Percentiles rank a stretch among this genome's conserved stretches.
These are phyloP conservation scores for Cossypha heuglini DNA, from an alignment of 2,797 vertebrate species.

Conservation along the genomic window DNA sequence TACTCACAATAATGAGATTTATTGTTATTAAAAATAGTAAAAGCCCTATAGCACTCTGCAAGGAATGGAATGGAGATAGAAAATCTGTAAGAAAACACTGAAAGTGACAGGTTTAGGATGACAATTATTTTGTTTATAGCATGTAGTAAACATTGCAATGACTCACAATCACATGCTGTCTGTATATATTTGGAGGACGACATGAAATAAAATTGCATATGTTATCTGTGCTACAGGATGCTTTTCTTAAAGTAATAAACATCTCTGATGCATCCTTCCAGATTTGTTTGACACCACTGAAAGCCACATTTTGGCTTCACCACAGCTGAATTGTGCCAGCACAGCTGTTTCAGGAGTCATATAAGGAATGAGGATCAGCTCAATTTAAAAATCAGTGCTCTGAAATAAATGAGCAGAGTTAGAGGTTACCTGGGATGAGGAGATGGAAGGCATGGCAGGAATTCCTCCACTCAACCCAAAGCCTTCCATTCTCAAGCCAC, in stretches of 20 bases:
- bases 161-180: neutral
- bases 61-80: constrained; percentile 30
- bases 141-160: neutral
- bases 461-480: neutral
- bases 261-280: neutral
- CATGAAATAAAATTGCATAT: neutral
- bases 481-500: neutral
- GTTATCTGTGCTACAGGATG: neutral
- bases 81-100: constrained; percentile 48
- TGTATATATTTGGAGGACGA: neutral
- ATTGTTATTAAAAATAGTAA: constrained; percentile 66
- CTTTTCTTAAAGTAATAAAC: neutral
- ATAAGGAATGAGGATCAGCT: neutral
- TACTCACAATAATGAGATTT: constrained; percentile 42
- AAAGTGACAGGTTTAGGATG: constrained; percentile 53
- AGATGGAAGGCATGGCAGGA: neutral
- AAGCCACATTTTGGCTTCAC: neutral
- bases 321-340: neutral
- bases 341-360: neutral
- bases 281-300: neutral
- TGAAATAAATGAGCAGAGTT: neutral
- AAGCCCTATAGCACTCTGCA: neutral
- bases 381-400: neutral
- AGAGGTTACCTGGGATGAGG: neutral
- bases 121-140: constrained; percentile 54